Percentiles rank a stretch among this genome's conserved stretches.
Conservation (phyloP, 2,888 invertebrate genomes). For the Meteorus colon region DNA sequence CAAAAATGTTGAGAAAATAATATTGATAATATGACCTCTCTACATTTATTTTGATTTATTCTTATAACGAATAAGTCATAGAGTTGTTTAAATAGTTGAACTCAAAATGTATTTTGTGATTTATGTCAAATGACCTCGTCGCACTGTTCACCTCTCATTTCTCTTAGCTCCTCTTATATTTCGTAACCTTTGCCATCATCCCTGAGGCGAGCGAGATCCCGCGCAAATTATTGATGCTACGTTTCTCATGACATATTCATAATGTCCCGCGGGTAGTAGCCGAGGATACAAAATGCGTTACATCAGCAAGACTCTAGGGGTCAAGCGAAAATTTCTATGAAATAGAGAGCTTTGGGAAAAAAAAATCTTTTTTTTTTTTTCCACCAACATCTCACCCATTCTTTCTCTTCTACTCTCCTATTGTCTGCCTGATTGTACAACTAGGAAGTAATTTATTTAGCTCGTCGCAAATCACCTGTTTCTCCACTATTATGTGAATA, state of each 20-base stretch:
- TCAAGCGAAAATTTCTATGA: slow-evolving; percentile 7
- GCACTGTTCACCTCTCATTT: slow-evolving; percentile 3
- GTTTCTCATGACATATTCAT: slow-evolving; percentile 33
- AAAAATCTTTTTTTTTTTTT: too few species aligned
- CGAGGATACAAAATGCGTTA: slow-evolving; percentile 33
- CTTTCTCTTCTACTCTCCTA: not conserved
- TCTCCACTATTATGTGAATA: too few species aligned
- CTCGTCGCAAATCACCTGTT: too few species aligned
- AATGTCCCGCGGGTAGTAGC: slow-evolving; percentile 20
- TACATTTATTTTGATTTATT: not conserved
- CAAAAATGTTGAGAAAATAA: too few species aligned
- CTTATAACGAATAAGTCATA: not conserved
- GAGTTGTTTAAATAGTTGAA: not conserved
- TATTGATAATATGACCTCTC: not conserved
- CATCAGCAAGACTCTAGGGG: slow-evolving; percentile 20
- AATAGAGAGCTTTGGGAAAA: not conserved
- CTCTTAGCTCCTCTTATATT: not conserved
- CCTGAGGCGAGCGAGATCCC: slow-evolving; percentile 22
- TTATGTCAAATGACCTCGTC: slow-evolving; percentile 26
- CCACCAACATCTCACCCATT: not conserved
- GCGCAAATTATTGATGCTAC: slow-evolving; percentile 30
- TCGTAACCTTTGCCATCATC: slow-evolving; percentile 22
- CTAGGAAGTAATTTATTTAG: too few species aligned
- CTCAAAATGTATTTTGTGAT: not conserved
- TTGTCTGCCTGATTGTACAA: not conserved